A percentile compares a stretch with the other conserved stretches of the same genome.
phyloP scores from a whole-genome alignment of 2,888 invertebrate genomes.

The Ditylenchus weischeri region DNA sequence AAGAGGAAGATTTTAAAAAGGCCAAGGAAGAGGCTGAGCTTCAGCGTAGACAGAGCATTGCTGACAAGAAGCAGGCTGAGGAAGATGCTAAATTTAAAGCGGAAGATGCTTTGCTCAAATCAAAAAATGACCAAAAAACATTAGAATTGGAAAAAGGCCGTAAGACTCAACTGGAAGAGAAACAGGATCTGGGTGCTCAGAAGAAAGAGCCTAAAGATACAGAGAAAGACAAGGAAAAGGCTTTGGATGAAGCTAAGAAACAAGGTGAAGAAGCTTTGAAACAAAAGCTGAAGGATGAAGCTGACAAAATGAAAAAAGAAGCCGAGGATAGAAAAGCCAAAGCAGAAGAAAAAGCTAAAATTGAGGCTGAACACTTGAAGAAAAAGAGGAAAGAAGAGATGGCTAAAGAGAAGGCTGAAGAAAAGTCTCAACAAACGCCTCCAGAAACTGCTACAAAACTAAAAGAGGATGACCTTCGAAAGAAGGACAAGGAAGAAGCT shows the following conservation, averaged over 20 bases:
- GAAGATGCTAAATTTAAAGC: slow-evolving; percentile 10
- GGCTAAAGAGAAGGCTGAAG: slow-evolving; percentile 24
- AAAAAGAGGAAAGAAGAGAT: slow-evolving; percentile 26
- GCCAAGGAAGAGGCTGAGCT: slow-evolving; percentile 20
- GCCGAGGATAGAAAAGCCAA: slow-evolving; percentile 27
- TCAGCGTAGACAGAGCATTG: slow-evolving; percentile 18
- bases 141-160: neutral
- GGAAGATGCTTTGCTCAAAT: slow-evolving; percentile 12
- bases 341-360: slow-evolving; percentile 30
- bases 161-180: slow-evolving; percentile 18
- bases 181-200: slow-evolving; percentile 23
- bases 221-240: slow-evolving; percentile 19
- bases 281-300: slow-evolving; percentile 26
- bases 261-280: slow-evolving; percentile 22
- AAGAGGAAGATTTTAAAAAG: slow-evolving; percentile 30
- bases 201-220: slow-evolving; percentile 21
- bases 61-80: slow-evolving; percentile 11
- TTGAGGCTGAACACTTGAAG: slow-evolving; percentile 30
- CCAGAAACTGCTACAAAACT: slow-evolving; percentile 20
- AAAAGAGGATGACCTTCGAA: slow-evolving; percentile 22
- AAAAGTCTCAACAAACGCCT: slow-evolving; percentile 12
- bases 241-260: neutral
- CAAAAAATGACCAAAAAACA: neutral
- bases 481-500: slow-evolving; percentile 23
- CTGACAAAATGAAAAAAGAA: slow-evolving; percentile 25